These are phyloP conservation scores for Arge pagana DNA, from an alignment of 2,888 invertebrate species.

Conservation along the genomic window DNA sequence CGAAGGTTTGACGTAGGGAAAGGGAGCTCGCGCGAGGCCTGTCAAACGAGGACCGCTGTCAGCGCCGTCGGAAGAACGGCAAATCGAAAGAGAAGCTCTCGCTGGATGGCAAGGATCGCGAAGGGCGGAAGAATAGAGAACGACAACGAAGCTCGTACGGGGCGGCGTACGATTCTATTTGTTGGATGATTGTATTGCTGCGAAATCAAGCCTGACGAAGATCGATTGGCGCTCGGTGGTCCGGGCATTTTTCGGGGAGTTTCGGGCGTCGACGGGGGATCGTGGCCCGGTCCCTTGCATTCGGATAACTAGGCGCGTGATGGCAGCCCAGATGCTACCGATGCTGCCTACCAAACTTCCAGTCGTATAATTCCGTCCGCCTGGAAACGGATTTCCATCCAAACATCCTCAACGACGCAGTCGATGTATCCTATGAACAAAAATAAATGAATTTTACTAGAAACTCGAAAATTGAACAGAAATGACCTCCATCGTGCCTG, in stretches of 20 bases:
- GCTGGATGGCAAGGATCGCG: not conserved
- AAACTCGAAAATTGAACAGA: too few species aligned
- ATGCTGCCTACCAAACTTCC: constrained; percentile 46
- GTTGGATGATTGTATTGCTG: constrained; percentile 58
- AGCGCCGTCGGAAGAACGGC: not conserved
- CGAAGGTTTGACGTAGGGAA: too few species aligned
- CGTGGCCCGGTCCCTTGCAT: constrained; percentile 37
- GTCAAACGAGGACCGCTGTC: constrained; percentile 1
- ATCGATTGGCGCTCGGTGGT: constrained; percentile 50
- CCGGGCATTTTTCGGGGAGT: constrained; percentile 45
- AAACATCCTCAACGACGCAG: too few species aligned
- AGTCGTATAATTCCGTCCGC: too few species aligned
- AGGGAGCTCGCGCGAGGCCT: too few species aligned
- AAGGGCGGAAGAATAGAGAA: constrained; percentile 1
- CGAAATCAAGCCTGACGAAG: constrained; percentile 60
- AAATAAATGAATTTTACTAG: constrained; percentile 21
- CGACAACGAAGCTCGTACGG: constrained; percentile 37
- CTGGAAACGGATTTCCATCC: too few species aligned
- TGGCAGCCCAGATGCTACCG: constrained; percentile 53
- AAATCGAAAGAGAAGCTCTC: constrained; percentile 2
- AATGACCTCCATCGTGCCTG: too few species aligned
- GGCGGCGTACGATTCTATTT: constrained; percentile 56
- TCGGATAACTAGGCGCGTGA: constrained; percentile 31
- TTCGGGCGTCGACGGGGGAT: constrained; percentile 55
- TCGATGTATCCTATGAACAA: too few species aligned